These are phyloP conservation scores for Nebria ingens DNA, from an alignment of 1,140 invertebrate genomes.

Conservation along the genomic window DNA sequence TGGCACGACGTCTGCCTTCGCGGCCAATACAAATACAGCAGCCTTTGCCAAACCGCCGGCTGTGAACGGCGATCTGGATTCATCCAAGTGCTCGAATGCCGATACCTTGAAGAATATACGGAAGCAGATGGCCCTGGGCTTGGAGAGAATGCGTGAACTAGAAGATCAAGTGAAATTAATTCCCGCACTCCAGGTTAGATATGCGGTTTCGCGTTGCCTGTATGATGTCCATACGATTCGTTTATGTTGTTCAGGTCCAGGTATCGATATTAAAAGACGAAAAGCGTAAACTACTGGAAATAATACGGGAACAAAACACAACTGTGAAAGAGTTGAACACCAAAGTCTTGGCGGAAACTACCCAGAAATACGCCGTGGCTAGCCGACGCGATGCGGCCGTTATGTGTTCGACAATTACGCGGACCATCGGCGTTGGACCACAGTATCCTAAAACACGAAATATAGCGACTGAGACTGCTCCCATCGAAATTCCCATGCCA, in stretches of 20 bases:
- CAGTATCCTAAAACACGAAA: slow-evolving; percentile 34
- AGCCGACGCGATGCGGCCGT: slow-evolving; percentile 51
- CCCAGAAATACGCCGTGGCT: slow-evolving; percentile 20
- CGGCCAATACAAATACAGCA: neutral
- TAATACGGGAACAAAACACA: slow-evolving; percentile 39
- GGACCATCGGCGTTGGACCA: slow-evolving; percentile 51
- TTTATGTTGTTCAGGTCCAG: slow-evolving; percentile 43
- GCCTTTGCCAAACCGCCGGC: neutral
- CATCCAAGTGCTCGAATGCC: slow-evolving; percentile 21
- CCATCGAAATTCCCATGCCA: slow-evolving; percentile 20
- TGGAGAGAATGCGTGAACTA: slow-evolving; percentile 65
- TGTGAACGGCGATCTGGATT: slow-evolving; percentile 15
- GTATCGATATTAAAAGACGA: slow-evolving; percentile 62
- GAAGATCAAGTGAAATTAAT: slow-evolving; percentile 78
- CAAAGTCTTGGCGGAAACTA: slow-evolving; percentile 16
- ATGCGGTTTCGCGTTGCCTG: slow-evolving; percentile 7
- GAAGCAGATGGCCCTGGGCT: slow-evolving; percentile 66
- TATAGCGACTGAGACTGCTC: slow-evolving; percentile 28
- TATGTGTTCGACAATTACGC: slow-evolving; percentile 51
- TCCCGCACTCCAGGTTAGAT: slow-evolving; percentile 62
- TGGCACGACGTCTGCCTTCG: neutral
- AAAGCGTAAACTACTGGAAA: slow-evolving; percentile 52
- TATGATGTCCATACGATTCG: slow-evolving; percentile 11
- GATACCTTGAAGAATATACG: slow-evolving; percentile 44
- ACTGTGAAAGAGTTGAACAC: slow-evolving; percentile 19